A percentile compares a stretch with the other conserved stretches of the same genome.
phyloP scores from a whole-genome alignment of 2,888 invertebrate species.

The Nemotelus pantherinus region DNA sequence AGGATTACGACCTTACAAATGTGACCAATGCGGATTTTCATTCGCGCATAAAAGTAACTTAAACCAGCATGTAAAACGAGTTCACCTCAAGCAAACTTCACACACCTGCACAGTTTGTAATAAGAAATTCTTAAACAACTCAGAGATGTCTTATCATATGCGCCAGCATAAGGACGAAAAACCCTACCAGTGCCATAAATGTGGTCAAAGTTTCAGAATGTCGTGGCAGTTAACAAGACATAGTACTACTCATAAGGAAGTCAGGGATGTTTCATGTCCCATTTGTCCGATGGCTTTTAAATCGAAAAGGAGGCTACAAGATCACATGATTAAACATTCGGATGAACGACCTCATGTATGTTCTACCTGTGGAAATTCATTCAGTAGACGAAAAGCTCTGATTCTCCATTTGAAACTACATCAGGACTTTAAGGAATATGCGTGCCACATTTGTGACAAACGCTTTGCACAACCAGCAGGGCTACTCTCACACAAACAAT shows the following conservation, averaged over 20 bases:
- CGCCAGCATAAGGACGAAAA: constrained; percentile 54
- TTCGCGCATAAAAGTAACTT: background rate
- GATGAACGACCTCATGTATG: background rate
- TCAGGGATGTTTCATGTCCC: background rate
- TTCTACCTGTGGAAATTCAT: background rate
- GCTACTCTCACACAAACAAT: background rate
- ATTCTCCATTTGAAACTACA: background rate
- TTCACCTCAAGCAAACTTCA: background rate
- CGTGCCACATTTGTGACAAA: constrained; percentile 1
- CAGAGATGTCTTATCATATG: background rate
- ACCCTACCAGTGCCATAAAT: constrained; percentile 58
- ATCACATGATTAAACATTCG: background rate
- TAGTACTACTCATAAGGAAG: background rate
- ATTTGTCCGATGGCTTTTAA: background rate
- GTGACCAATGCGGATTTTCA: background rate
- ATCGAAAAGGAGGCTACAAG: background rate
- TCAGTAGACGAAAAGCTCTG: background rate
- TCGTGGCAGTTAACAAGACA: background rate
- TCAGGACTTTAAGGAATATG: background rate
- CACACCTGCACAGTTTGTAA: background rate
- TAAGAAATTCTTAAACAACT: background rate
- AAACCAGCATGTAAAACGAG: background rate
- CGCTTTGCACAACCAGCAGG: background rate
- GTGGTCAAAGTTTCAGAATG: background rate
- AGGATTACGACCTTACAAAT: background rate